These are phyloP conservation scores for Anhinga rufa DNA, from an alignment of 2,113 vertebrate genomes.

Conservation along the genomic window DNA sequence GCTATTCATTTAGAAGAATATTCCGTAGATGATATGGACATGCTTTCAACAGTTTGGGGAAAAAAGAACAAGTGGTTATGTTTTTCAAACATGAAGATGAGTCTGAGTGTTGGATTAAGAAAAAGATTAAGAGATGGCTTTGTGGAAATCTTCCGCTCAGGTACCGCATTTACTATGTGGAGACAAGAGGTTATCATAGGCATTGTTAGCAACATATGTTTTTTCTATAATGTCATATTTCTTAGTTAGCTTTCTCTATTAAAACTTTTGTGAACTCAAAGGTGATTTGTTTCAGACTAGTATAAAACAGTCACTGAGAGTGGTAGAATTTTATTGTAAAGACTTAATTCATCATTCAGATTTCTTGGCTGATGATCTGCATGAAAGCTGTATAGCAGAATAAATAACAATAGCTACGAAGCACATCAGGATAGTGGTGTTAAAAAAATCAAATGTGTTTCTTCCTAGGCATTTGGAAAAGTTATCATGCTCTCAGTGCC, in stretches of 20 bases:
- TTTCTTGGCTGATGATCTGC: background rate
- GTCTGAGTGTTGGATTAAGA: slow-evolving; percentile 56
- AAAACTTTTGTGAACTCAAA: background rate
- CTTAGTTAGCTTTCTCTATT: background rate
- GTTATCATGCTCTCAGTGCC: background rate
- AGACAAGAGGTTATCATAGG: background rate
- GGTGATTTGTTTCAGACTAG: background rate
- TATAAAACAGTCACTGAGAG: background rate
- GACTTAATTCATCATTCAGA: background rate
- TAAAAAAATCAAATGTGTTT: background rate
- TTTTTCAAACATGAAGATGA: slow-evolving; percentile 53
- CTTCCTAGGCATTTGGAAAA: background rate
- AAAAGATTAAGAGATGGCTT: slow-evolving; percentile 51
- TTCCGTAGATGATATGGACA: background rate
- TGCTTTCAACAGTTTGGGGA: slow-evolving; percentile 1
- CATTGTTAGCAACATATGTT: background rate
- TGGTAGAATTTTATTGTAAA: background rate
- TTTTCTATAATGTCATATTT: background rate
- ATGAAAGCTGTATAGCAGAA: background rate
- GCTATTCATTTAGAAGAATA: slow-evolving; percentile 8
- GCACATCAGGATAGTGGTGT: background rate
- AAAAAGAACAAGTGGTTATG: slow-evolving; percentile 18
- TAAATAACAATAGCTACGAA: background rate
- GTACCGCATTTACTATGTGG: background rate
- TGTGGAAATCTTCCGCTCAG: slow-evolving; percentile 39